Base-by-base conservation (phyloP, 2,888 invertebrate species). In the Lampropteryx suffumata region DNA sequence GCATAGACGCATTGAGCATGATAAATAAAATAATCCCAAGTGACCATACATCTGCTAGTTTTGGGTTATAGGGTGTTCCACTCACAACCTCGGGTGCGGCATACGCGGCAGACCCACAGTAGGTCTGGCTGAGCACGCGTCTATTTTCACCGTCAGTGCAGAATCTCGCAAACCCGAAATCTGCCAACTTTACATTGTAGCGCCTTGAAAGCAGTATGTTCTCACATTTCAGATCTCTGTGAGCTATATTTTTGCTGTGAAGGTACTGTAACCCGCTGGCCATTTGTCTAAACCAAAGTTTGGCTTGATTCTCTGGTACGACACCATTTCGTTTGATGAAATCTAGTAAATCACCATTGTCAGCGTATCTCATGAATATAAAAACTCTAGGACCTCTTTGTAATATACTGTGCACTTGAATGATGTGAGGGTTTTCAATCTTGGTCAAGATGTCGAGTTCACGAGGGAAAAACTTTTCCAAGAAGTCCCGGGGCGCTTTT, bases 91-190 rank as follows among this genome's bases (percentile, higher is more conserved):
- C 98, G 0, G 98, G 98, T 0, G 98, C 97, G 0, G 98, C 98
- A 79, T 99, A 99, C 0, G 98, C 98, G 1, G 98, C 97, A 2
- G 98, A 98, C n/a, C 98, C 98, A 76, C 98, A 98, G 73, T 96
- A 98, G 0, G 98, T 98, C 76, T 95, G 93, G 69, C 98, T 98
- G 48, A 97, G 91, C 3, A 96, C 93, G 28, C 95, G 91, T 45
- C 94, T 92, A 40, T 96, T 96, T 40, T 92, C 92, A 1, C 92
- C 90, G 66, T 95, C 94, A 0, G 93, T 91, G 76, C 96, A 96
- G 72, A 94, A 95, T 60, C 97, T 92, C 1, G 98, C 96, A 79
- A 98, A 98, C 21, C 98, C 98, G 79, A 98, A 98, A 86, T 98
- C 98, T 1, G 97, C 97, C 43, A 98, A 86, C 82, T 98, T 98